Evolutionary conservation across 2,113 vertebrate species (phyloP).

Genomic region (Mobula hypostoma): DNA sequence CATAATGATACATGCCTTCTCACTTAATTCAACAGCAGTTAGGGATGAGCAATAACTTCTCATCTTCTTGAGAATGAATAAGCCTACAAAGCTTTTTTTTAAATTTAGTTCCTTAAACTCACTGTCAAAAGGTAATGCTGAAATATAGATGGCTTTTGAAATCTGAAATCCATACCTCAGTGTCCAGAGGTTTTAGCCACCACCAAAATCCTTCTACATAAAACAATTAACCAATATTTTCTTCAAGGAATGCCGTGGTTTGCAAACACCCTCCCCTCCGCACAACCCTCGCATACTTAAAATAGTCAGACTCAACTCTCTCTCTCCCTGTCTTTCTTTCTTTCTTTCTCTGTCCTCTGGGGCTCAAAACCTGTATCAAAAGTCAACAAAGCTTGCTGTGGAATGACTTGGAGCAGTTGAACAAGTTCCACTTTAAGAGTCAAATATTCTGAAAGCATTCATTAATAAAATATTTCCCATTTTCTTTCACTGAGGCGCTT

Average conservation of each 20-base stretch:
- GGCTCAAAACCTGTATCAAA: neutral
- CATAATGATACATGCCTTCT: no score
- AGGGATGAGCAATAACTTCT: no score
- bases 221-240: neutral
- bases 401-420: neutral
- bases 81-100: neutral
- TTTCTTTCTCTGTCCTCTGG: neutral
- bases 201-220: neutral
- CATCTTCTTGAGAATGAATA: no score
- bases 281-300: no score
- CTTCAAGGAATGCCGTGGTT: neutral
- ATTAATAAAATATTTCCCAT: slow-evolving; percentile 3
- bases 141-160: neutral
- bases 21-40: no score
- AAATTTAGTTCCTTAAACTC: neutral
- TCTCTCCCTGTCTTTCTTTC: no score
- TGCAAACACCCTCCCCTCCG: neutral
- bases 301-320: neutral
- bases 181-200: neutral
- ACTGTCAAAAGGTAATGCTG: neutral
- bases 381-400: neutral
- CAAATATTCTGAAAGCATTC: neutral
- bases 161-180: neutral
- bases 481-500: neutral
- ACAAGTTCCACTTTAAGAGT: neutral